These are phyloP conservation scores for Goniozus legneri DNA, from an alignment of 1,140 invertebrate genomes.

Conservation along the genomic window DNA sequence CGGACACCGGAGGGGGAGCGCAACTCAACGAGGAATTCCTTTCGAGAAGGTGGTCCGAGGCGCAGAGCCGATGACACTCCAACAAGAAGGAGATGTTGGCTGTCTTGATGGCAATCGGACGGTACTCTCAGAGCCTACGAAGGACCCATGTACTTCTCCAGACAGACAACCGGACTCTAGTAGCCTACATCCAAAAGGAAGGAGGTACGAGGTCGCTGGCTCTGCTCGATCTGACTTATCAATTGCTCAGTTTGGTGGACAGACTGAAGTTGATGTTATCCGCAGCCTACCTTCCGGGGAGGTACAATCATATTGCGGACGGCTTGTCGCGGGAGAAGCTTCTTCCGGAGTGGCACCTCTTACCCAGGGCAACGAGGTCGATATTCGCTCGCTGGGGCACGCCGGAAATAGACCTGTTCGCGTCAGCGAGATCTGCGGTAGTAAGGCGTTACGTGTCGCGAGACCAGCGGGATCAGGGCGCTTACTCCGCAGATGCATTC, in stretches of 20 bases:
- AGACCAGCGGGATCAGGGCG: constrained; percentile 24
- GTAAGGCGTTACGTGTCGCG: constrained; percentile 28
- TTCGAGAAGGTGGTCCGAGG: constrained; percentile 13
- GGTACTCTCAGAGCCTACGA: constrained; percentile 7
- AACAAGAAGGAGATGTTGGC: constrained; percentile 26
- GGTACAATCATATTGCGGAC: constrained; percentile 35
- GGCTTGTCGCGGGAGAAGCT: constrained; percentile 24
- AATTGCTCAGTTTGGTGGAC: constrained; percentile 21
- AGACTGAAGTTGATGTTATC: constrained; percentile 14
- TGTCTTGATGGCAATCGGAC: constrained; percentile 14
- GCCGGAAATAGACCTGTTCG: constrained; percentile 39
- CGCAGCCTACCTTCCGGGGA: constrained; percentile 24
- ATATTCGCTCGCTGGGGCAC: constrained; percentile 32
- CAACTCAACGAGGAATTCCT: constrained; percentile 15
- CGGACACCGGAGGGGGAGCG: constrained; percentile 22
- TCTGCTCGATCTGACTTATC: constrained; percentile 29
- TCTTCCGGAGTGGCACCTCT: constrained; percentile 39
- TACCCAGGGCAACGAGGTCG: constrained; percentile 20
- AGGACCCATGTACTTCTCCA: constrained; percentile 20
- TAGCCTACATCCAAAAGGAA: constrained; percentile 32
- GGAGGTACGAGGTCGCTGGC: constrained; percentile 34
- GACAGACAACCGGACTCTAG: constrained; percentile 25
- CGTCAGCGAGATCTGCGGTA: constrained; percentile 31
- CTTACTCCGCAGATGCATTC: constrained; percentile 34
- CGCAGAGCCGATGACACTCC: constrained; percentile 21